Conservation (phyloP, 2,888 invertebrate species). For the Leptinotarsa rubiginosa region DNA sequence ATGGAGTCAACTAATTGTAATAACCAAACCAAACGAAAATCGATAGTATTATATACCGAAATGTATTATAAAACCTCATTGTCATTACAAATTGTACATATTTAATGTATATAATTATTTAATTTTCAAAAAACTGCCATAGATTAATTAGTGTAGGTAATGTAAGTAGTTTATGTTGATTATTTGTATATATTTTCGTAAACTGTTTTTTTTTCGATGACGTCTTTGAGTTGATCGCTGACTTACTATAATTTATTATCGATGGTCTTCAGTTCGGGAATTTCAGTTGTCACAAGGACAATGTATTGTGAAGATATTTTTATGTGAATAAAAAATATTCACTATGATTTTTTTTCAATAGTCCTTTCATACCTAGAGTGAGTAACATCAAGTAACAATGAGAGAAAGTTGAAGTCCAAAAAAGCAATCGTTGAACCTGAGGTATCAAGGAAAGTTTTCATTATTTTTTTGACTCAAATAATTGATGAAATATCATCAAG, state of each 20-base stretch:
- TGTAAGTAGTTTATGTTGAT: slow-evolving; percentile 15
- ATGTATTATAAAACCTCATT: slow-evolving; percentile 50
- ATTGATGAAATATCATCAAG: too few relatives aligned
- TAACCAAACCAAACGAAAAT: slow-evolving; percentile 33
- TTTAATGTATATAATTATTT: slow-evolving; percentile 51
- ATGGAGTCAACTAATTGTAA: not conserved
- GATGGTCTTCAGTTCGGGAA: too few relatives aligned
- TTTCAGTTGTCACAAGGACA: not conserved
- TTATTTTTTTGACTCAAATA: too few relatives aligned
- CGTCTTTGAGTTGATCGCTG: not conserved
- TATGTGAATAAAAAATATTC: not conserved
- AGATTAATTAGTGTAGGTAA: slow-evolving; percentile 23
- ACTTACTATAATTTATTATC: not conserved
- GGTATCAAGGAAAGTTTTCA: too few relatives aligned
- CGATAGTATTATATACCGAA: slow-evolving; percentile 27
- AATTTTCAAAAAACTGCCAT: slow-evolving; percentile 45
- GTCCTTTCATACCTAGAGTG: too few relatives aligned
- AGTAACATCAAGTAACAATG: too few relatives aligned
- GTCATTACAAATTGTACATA: slow-evolving; percentile 50
- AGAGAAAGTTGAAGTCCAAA: too few relatives aligned
- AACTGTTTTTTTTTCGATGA: slow-evolving; percentile 2
- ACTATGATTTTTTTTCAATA: too few relatives aligned
- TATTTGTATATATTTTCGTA: slow-evolving; percentile 22
- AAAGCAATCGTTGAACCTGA: too few relatives aligned
- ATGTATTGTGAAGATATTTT: not conserved